Percentiles rank a stretch among this genome's conserved stretches.
phyloP scores from a whole-genome alignment of 2,888 invertebrate species.

The Gastrophysa polygoni region DNA sequence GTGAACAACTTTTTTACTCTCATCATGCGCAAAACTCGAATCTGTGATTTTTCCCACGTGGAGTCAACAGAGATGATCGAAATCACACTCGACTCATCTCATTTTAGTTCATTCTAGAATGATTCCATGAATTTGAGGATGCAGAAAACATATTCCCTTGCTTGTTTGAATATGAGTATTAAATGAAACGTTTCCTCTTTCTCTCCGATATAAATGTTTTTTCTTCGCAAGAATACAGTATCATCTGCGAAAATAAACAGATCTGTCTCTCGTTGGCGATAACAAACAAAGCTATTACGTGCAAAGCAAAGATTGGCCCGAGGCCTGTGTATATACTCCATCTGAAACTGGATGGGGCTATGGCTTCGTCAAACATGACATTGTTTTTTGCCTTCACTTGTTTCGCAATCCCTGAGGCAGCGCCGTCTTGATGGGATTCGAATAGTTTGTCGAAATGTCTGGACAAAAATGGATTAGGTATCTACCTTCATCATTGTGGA shows the following conservation, averaged over 20 bases:
- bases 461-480: too few relatives aligned
- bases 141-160: too few relatives aligned
- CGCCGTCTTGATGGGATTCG: constrained; percentile 1
- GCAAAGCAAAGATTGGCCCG: neutral
- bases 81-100: too few relatives aligned
- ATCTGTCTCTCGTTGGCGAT: neutral
- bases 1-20: too few relatives aligned
- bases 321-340: constrained; percentile 6
- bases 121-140: too few relatives aligned
- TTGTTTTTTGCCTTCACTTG: constrained; percentile 22
- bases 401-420: constrained; percentile 16
- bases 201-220: too few relatives aligned
- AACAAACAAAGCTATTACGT: neutral
- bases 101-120: too few relatives aligned
- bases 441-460: neutral
- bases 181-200: too few relatives aligned
- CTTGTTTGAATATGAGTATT: too few relatives aligned
- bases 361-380: constrained; percentile 27
- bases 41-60: too few relatives aligned
- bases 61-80: too few relatives aligned
- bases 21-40: too few relatives aligned
- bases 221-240: neutral
- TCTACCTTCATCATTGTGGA: neutral
- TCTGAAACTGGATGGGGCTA: constrained; percentile 13
- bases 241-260: neutral